A percentile compares a stretch with the other conserved stretches of the same genome.
Conservation (phyloP, 1,140 invertebrate species). For the Sitodiplosis mosellana region DNA sequence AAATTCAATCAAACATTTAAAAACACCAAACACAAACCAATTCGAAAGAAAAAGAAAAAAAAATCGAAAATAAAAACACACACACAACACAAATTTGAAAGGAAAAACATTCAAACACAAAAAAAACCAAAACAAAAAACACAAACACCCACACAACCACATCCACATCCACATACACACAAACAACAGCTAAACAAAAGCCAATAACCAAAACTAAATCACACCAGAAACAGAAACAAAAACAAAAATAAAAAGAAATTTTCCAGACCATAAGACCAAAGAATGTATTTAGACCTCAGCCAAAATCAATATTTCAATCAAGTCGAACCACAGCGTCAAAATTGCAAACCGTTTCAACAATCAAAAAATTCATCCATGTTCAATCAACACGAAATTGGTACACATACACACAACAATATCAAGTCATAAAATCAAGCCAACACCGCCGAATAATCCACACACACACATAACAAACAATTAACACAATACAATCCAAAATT, state of each 20-base stretch:
- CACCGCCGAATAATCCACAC: background rate
- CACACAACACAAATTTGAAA: background rate
- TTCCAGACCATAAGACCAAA: background rate
- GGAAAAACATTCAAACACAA: background rate
- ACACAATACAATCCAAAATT: slow-evolving; percentile 3
- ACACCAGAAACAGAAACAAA: background rate
- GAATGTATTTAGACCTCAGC: background rate
- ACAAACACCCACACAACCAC: background rate
- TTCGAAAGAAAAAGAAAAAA: background rate
- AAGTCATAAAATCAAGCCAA: slow-evolving; percentile 10
- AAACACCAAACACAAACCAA: too few relatives aligned
- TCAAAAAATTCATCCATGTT: background rate
- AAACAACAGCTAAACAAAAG: background rate
- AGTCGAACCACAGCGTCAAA: background rate
- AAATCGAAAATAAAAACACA: background rate
- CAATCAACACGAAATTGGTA: background rate
- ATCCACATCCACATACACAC: background rate
- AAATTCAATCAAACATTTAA: too few relatives aligned
- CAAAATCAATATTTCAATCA: too few relatives aligned
- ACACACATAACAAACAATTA: background rate
- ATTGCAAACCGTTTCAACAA: background rate
- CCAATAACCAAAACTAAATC: background rate
- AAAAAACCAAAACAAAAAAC: background rate
- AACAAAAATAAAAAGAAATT: background rate
- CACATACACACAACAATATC: slow-evolving; percentile 8